These are phyloP conservation scores for Listrodromus nycthemerus DNA, from an alignment of 2,888 invertebrate species.

Conservation along the genomic window DNA sequence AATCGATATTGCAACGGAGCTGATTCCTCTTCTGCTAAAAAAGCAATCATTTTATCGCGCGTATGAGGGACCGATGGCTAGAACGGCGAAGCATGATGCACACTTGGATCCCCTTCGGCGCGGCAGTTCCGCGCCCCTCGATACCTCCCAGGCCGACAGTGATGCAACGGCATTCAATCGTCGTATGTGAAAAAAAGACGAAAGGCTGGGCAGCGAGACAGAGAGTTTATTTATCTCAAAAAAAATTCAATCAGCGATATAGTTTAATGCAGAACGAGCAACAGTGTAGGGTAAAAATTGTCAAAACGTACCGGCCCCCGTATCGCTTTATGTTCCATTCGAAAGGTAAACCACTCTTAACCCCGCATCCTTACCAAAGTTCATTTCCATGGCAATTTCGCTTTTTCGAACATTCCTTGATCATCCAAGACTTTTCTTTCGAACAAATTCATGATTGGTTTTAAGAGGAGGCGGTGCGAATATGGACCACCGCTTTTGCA, in stretches of 20 bases:
- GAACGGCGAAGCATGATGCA: background rate
- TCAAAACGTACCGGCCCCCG: too few species aligned
- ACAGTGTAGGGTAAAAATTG: too few species aligned
- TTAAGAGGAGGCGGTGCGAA: too few species aligned
- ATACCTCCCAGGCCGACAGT: background rate
- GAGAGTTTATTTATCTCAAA: constrained; percentile 3
- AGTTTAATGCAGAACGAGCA: too few species aligned
- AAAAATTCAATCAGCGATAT: too few species aligned
- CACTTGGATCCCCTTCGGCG: constrained; percentile 24
- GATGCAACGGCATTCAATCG: constrained; percentile 46
- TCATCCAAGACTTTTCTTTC: too few species aligned
- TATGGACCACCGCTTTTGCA: background rate
- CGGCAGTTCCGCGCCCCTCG: constrained; percentile 1
- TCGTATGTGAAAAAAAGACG: constrained; percentile 22
- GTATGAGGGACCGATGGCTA: constrained; percentile 58
- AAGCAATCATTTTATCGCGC: constrained; percentile 65
- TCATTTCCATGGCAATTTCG: too few species aligned
- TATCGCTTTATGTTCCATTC: too few species aligned
- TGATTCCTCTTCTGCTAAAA: constrained; percentile 51
- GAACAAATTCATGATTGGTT: background rate
- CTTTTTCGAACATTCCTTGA: too few species aligned
- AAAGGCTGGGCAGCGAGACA: background rate
- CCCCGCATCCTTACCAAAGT: too few species aligned
- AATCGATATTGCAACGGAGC: background rate
- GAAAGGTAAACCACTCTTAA: too few species aligned